Conservation (phyloP, 2,797 vertebrate species). For the Podargus strigoides region DNA sequence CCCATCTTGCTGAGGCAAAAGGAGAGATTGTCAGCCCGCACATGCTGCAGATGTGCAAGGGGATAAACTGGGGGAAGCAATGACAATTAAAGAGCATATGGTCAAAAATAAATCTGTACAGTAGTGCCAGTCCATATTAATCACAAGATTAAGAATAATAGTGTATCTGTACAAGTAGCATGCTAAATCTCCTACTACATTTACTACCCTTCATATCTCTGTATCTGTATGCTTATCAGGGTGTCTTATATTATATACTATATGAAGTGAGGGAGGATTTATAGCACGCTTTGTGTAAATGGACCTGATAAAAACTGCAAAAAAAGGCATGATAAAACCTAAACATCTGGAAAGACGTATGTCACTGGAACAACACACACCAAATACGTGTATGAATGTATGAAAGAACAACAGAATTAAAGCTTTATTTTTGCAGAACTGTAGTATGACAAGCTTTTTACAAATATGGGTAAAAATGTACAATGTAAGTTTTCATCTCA, state of each 20-base stretch:
- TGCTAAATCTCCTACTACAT: conserved; percentile 63
- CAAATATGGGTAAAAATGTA: not conserved
- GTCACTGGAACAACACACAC: conserved; percentile 45
- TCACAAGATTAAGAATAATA: conserved; percentile 70
- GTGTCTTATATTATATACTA: conserved; percentile 49
- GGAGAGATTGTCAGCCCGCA: not conserved
- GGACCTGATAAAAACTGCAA: conserved; percentile 60
- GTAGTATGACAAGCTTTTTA: not conserved
- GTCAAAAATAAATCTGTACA: conserved; percentile 75
- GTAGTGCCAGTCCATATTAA: conserved; percentile 72
- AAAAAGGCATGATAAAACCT: conserved; percentile 56
- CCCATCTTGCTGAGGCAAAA: conserved; percentile 32
- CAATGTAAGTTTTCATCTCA: not conserved
- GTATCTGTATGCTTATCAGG: conserved; percentile 44
- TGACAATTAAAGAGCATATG: conserved; percentile 76
- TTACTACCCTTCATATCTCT: conserved; percentile 63
- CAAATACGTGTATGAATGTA: not conserved
- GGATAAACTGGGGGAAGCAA: conserved; percentile 41
- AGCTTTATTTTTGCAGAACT: not conserved
- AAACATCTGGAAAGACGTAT: conserved; percentile 76
- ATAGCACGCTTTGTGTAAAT: conserved; percentile 55
- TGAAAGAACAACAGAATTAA: conserved; percentile 11
- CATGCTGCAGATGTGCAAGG: conserved; percentile 60
- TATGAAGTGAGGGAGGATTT: conserved; percentile 66
- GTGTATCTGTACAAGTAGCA: conserved; percentile 52